phyloP scores from a whole-genome alignment of 2,797 vertebrate genomes.

The Cryptoblepharus egeriae region DNA sequence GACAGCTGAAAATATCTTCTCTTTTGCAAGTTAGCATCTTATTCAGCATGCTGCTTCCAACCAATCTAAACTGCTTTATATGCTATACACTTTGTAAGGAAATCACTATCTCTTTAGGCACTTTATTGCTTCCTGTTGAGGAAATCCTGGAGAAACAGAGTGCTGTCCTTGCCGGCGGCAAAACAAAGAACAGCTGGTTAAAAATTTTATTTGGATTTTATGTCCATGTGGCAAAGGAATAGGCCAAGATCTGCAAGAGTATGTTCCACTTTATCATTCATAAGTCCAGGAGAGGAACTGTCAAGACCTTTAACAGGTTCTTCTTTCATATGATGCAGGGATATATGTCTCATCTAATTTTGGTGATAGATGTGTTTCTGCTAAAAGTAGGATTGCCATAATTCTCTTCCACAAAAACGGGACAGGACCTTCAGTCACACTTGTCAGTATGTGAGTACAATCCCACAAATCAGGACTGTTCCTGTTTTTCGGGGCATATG shows the following conservation, averaged over 20 bases:
- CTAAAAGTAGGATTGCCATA: no score
- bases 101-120: conserved; percentile 16
- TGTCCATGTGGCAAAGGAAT: background rate
- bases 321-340: background rate
- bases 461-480: no score
- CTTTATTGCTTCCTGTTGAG: conserved; percentile 39
- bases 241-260: background rate
- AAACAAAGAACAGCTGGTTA: conserved; percentile 28
- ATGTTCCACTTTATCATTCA: background rate
- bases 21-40: conserved; percentile 25
- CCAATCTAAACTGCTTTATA: conserved; percentile 27
- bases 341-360: background rate
- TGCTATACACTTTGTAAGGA: conserved; percentile 30
- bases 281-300: background rate
- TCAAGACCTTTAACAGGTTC: background rate
- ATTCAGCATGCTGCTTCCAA: background rate
- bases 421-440: no score
- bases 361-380: background rate
- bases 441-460: no score
- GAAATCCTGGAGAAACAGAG: conserved; percentile 43
- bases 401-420: no score
- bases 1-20: background rate
- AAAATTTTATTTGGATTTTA: background rate
- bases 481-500: no score
- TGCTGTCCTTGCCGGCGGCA: conserved; percentile 17